Evolutionary conservation across 2,113 vertebrate species (phyloP).

Genomic region (Thamnaconus septentrionalis): DNA sequence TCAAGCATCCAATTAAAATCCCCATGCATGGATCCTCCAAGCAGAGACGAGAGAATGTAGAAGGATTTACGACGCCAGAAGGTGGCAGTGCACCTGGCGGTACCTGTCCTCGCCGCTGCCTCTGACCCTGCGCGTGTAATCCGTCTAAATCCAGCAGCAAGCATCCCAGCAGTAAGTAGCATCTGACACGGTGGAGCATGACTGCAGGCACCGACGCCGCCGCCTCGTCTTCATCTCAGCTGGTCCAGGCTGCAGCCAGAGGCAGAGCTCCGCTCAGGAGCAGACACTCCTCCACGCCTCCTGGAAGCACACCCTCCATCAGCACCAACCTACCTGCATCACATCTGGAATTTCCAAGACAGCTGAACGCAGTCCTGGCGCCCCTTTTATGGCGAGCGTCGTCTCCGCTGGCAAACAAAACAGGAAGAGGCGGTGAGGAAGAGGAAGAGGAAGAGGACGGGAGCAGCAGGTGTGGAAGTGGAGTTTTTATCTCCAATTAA

Average conservation of each 20-base stretch:
- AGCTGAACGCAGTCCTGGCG: no score
- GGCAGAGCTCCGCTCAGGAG: constrained; percentile 33
- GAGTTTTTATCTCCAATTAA: no score
- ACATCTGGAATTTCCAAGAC: no score
- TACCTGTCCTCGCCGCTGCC: constrained; percentile 54
- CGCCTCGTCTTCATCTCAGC: constrained; percentile 37
- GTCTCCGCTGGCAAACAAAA: no score
- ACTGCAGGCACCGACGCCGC: constrained; percentile 41
- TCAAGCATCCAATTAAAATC: neutral
- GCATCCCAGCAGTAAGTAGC: constrained; percentile 64
- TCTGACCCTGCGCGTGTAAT: constrained; percentile 40
- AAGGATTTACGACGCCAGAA: neutral
- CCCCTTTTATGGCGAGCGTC: no score
- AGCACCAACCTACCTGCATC: neutral
- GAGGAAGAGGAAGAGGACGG: no score
- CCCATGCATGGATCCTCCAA: neutral
- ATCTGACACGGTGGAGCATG: constrained; percentile 65
- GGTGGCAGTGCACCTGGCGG: neutral
- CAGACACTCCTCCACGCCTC: constrained; percentile 64
- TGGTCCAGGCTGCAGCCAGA: constrained; percentile 40
- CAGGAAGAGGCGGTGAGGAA: no score
- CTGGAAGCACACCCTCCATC: constrained; percentile 39
- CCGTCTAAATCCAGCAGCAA: constrained; percentile 63
- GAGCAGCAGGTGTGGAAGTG: no score
- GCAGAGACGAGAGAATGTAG: neutral